Percentiles rank a stretch among this genome's conserved stretches.
phyloP scores from a whole-genome alignment of 2,888 invertebrate species.

The Epistrophella euchroma region DNA sequence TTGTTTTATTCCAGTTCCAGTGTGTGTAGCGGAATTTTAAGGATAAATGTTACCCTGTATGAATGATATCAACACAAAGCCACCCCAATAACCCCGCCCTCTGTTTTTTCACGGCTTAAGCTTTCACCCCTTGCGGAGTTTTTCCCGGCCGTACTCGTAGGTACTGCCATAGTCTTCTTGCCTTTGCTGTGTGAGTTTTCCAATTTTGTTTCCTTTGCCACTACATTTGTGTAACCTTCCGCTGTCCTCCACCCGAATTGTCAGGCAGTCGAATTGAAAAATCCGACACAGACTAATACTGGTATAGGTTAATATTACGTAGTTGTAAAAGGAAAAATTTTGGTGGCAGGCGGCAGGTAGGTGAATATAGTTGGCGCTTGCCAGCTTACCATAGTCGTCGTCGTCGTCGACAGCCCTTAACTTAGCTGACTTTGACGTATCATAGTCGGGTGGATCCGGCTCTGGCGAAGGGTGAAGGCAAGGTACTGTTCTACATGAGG shows the following conservation, averaged over 20 bases:
- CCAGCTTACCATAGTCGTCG: conserved; percentile 36
- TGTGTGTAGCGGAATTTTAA: conserved; percentile 65
- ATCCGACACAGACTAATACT: conserved; percentile 18
- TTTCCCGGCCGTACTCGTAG: conserved; percentile 10
- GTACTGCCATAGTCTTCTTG: conserved; percentile 15
- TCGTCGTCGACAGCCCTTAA: conserved; percentile 46
- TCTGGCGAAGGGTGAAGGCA: conserved; percentile 27
- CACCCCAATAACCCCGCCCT: conserved; percentile 66
- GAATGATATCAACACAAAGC: conserved; percentile 42
- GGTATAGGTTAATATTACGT: conserved; percentile 34
- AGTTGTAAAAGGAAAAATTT: conserved; percentile 54
- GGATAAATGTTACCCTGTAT: conserved; percentile 53
- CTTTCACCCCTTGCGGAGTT: conserved; percentile 45
- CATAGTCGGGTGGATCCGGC: conserved; percentile 27
- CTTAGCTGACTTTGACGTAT: conserved; percentile 52
- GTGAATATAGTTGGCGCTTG: conserved; percentile 26
- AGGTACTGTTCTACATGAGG: conserved; percentile 37
- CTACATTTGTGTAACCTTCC: conserved; percentile 56
- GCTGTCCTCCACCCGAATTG: conserved; percentile 65
- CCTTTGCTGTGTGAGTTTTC: conserved; percentile 29
- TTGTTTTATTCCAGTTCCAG: conserved; percentile 17
- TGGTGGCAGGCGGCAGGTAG: background rate
- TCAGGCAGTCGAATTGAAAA: conserved; percentile 20
- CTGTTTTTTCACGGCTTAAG: conserved; percentile 13
- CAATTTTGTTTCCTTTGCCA: conserved; percentile 34